Evolutionary conservation across 2,888 invertebrate genomes (phyloP).

Genomic region (Campoplex capitator): DNA sequence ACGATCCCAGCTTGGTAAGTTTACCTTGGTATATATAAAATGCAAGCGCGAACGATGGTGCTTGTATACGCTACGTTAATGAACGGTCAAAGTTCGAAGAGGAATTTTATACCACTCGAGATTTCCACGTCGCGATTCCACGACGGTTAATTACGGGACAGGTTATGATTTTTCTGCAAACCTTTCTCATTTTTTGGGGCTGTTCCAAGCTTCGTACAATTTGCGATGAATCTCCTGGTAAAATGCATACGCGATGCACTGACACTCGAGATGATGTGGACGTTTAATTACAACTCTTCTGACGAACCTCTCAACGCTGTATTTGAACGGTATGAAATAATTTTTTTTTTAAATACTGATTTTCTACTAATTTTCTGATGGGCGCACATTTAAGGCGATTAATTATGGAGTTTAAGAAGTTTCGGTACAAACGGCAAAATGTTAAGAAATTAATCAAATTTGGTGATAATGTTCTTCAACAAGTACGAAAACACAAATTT

Average conservation of each 20-base stretch:
- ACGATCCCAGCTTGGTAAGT: constrained; percentile 17
- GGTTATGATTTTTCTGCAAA: constrained; percentile 18
- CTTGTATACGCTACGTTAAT: constrained; percentile 33
- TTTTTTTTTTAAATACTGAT: neutral
- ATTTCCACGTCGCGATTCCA: constrained; percentile 64
- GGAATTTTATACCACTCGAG: constrained; percentile 51
- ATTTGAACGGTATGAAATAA: constrained; percentile 25
- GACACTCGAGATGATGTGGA: constrained; percentile 44
- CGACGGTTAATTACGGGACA: constrained; percentile 68
- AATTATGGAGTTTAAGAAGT: too few relatives aligned
- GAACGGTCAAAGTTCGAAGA: constrained; percentile 64
- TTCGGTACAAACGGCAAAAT: too few relatives aligned
- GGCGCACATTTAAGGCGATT: too few relatives aligned
- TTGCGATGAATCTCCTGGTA: constrained; percentile 7
- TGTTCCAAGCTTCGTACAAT: constrained; percentile 29
- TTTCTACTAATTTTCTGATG: too few relatives aligned
- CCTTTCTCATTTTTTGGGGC: constrained; percentile 19
- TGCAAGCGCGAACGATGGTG: constrained; percentile 20
- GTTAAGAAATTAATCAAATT: too few relatives aligned
- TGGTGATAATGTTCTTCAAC: too few relatives aligned
- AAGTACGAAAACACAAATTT: too few relatives aligned
- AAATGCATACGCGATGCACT: neutral
- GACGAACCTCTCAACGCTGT: constrained; percentile 48
- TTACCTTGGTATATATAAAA: constrained; percentile 23
- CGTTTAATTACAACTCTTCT: constrained; percentile 66